Conservation (phyloP, 2,888 invertebrate species). For the Sylvicola cinctus region DNA sequence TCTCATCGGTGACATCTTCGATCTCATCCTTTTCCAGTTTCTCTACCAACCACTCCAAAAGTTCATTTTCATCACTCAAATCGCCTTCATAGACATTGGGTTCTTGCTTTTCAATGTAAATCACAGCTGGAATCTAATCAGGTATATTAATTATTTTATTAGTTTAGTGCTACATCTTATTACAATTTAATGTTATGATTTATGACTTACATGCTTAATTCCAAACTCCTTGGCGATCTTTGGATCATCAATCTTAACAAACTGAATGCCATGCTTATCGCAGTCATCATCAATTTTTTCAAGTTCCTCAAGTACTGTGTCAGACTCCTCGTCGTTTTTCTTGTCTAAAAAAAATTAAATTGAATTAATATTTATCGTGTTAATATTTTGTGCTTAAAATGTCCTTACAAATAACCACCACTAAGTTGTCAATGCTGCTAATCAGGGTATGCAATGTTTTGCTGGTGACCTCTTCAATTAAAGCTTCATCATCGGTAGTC, state of each 20-base stretch:
- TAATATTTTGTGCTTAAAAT: slow-evolving; percentile 1
- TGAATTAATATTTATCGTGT: neutral
- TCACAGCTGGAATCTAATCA: slow-evolving; percentile 53
- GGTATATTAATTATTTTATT: neutral
- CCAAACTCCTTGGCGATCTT: slow-evolving; percentile 72
- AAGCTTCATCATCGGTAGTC: slow-evolving; percentile 81
- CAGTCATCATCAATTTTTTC: slow-evolving; percentile 90
- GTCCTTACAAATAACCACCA: slow-evolving; percentile 75
- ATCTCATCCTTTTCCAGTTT: slow-evolving; percentile 85
- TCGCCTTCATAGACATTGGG: slow-evolving; percentile 87
- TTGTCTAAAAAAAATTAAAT: slow-evolving; percentile 41
- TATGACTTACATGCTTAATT: slow-evolving; percentile 40
- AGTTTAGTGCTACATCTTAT: neutral
- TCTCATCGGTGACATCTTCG: slow-evolving; percentile 86
- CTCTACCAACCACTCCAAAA: slow-evolving; percentile 68
- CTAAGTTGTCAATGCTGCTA: slow-evolving; percentile 74
- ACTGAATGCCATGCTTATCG: slow-evolving; percentile 78
- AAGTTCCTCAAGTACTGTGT: slow-evolving; percentile 64
- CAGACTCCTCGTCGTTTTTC: slow-evolving; percentile 72
- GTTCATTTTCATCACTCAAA: slow-evolving; percentile 72
- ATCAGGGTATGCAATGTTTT: slow-evolving; percentile 75
- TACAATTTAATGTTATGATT: no score
- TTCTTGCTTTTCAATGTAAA: slow-evolving; percentile 84
- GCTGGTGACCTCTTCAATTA: slow-evolving; percentile 84
- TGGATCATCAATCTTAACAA: slow-evolving; percentile 78